Base-by-base conservation (phyloP, 2,113 vertebrate genomes). In the Chaetodon auriga region DNA sequence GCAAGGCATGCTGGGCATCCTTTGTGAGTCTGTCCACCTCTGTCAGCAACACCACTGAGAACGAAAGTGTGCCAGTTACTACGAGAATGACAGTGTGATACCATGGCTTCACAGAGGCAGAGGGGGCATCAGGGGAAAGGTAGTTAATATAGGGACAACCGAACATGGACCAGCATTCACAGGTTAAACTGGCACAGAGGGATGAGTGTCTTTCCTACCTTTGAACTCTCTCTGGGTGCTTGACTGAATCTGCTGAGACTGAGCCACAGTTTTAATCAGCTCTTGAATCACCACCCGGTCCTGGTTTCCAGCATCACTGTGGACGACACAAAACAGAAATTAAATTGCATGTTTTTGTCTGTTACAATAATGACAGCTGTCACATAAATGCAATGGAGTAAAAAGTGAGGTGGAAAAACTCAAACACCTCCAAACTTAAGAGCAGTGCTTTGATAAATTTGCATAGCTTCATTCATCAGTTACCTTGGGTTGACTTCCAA, bases 261-360 rank as follows among this genome's bases (percentile, higher is more conserved):
- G 98, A 38, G 98, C 98, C 78, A 99, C 95, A 14, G 97, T 99
- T 94, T 99, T 99, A 48, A 99, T 93, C 72, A 99, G 95, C 75
- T 99, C 98, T 83, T 99, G 98, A 89, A 99, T 97, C 71, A 99
- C 97, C 12, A 99, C 97, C 12, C 98, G 97, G 88, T 99, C 98
- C 83, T 96, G 97, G 92, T 96, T 97, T 53, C 97, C 98, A 0
- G 97, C 98, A 93, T 99, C 98, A 82, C 98, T 99, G 86, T 3
- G 43, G 85, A 66, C 2, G 38, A 74, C 38, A 86, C 36, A 84
- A 0, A 58, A 38, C 11, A 84, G 18, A 73, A 49, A 68, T 5
- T 5, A 71, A 5, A 7, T 4, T 0, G 3, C 30, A 6, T 6
- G n/a, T 35, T 54, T 54, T 30, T 16, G 18, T 14, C 18, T 46